Evolutionary conservation across 2,797 vertebrate species (phyloP), one percentile per base, ranked within the genome.

Genomic region (Malacoraja senta): DNA sequence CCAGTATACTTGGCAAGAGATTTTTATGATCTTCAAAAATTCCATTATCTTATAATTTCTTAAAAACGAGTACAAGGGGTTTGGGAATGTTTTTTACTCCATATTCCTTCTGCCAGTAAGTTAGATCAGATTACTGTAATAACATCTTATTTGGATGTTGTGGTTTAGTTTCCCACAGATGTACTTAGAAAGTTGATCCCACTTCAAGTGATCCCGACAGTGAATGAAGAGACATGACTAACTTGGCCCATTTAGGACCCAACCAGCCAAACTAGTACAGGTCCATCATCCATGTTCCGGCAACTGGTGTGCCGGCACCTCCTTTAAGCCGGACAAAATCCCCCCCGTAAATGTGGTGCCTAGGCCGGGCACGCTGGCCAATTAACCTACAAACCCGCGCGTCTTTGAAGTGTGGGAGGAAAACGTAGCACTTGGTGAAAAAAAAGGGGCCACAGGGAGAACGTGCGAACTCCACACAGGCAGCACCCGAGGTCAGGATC

Each of bases 151-250:
- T n/a, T 88, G 29, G 84, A 88, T 88, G 1, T n/a, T 88, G 84
- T 2, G 19, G 8, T 35, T 88, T 19, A 35, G 63, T 88, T 88
- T 88, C 84, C 84, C 84, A 88, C 84, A 88, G 81, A 84, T n/a
- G 63, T n/a, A 88, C 68, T 88, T 88, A 65, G 61, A 68, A 88
- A 35, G 32, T 88, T 88, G 61, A 15, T 35, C 61, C 35, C 35
- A 35, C 61, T 68, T 65, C n/a, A 65, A 53, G n/a, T 65, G 84
- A 68, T 63, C 84, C 61, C 24, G 61, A 68, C 35, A n/a, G 68
- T 88, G 9, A 65, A n/a, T 21, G 0, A 65, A 65, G n/a, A 72
- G 24, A 72, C 21, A 21, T 7, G 71, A 72, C 24, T 72, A 12
- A 24, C 24, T 72, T 72, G 71, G 19, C 21, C 21, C 44, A 68